A percentile compares a stretch with the other conserved stretches of the same genome.
phyloP scores from a whole-genome alignment of 2,888 invertebrate genomes.

The Physocephala rufipes region DNA sequence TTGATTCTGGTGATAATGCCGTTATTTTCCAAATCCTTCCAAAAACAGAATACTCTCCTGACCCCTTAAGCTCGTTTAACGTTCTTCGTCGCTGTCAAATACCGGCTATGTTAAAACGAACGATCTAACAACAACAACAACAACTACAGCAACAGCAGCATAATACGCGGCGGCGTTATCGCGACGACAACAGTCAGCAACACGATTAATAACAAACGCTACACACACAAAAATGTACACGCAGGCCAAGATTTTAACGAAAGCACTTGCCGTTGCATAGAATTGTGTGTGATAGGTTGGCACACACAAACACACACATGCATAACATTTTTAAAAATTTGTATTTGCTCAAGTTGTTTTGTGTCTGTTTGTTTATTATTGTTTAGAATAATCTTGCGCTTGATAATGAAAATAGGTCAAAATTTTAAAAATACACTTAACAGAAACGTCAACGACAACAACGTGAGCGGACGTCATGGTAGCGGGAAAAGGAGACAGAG shows the following conservation, averaged over 20 bases:
- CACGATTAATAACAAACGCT: too few relatives aligned
- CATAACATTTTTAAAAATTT: neutral
- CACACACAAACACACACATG: neutral
- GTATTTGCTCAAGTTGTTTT: conserved; percentile 33
- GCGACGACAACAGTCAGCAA: neutral
- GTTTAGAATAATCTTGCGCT: conserved; percentile 66
- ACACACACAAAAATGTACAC: neutral
- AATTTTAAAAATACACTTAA: conserved; percentile 59
- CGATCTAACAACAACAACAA: conserved; percentile 23
- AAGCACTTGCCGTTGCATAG: conserved; percentile 2
- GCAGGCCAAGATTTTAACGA: neutral
- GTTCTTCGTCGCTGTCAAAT: neutral
- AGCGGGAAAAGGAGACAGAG: too few relatives aligned
- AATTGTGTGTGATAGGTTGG: neutral
- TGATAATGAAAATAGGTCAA: conserved; percentile 66
- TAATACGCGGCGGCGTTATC: neutral
- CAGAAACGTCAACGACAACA: conserved; percentile 12
- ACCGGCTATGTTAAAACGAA: neutral
- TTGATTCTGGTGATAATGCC: too few relatives aligned
- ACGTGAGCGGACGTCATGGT: conserved; percentile 7
- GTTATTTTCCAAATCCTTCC: neutral
- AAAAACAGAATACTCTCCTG: neutral
- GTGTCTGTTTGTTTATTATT: conserved; percentile 53
- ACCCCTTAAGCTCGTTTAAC: neutral
- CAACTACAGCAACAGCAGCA: neutral